Base-by-base conservation (phyloP, 2,113 vertebrate genomes). In the Ellobius talpinus region DNA sequence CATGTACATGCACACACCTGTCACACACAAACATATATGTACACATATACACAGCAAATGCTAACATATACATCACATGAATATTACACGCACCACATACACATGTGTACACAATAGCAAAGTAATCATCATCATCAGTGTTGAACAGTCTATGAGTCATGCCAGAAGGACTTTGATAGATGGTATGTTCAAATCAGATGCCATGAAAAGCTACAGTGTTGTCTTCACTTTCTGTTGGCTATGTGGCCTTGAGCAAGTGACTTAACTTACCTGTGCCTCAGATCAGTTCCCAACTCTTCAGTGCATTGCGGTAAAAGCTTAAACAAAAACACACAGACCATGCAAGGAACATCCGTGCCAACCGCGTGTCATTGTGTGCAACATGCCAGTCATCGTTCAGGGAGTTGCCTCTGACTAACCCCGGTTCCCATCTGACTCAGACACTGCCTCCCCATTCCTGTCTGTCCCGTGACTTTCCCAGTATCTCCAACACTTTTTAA, bases 371-470 rank as follows among this genome's bases (percentile, higher is more conserved):
- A 36, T 3, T 8, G 1, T 29, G 65, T 19, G 14, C 68, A 16
- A 24, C 0, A 21, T 8, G 7, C 17, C 26, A 8, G 23, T 2
- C 3, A 33, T 0, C 36, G 1, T 23, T 1, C 23, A 36, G 16
- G 16, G 45, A 12, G 21, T 21, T 58, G 23, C 61, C 17, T 65
- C 81, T 36, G 45, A 36, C 7, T 47, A 9, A 17, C 21, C 26
- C 21, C 10, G 5, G 9, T 61, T 65, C 73, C 70, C 31, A 16
- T 79, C 58, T 19, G 17, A 50, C 65, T 74, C 42, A n/a, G 0
- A 81, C n/a, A 17, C 72, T 8, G 14, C 47, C 19, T 47, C 29
- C 23, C 42, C 3, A 21, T 2, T 7, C 23, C 61, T 70, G 29
- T 68, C 73, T n/a, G 0, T 24, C 47, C 65, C 52, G 9, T 50